phyloP scores from a whole-genome alignment of 2,113 vertebrate species.

The Saccopteryx leptura region DNA sequence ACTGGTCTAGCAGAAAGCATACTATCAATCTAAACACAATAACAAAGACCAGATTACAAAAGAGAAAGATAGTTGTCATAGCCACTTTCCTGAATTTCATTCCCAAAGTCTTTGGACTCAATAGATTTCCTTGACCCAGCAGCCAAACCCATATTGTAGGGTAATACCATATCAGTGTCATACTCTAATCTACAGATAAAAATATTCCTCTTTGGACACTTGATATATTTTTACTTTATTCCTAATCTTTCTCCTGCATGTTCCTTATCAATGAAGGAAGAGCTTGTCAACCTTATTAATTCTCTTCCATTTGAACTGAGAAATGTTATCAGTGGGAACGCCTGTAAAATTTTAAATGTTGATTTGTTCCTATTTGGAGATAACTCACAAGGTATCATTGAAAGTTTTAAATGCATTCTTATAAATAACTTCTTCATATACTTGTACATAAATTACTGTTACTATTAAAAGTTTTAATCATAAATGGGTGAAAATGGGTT shows the following conservation, averaged over 20 bases:
- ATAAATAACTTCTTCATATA: neutral
- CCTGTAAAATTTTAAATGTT: constrained; percentile 34
- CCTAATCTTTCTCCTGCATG: constrained; percentile 65
- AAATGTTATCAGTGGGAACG: constrained; percentile 46
- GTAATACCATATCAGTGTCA: constrained; percentile 44
- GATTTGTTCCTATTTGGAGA: neutral
- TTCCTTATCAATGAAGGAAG: constrained; percentile 65
- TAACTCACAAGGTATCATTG: neutral
- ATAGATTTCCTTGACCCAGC: constrained; percentile 40
- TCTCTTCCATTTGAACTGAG: constrained; percentile 48
- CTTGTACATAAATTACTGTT: neutral
- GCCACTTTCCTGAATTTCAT: constrained; percentile 64
- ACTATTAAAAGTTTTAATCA: neutral
- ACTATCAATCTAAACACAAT: constrained; percentile 74
- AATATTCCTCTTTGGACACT: constrained; percentile 68
- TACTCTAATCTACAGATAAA: constrained; percentile 77
- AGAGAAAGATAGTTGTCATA: constrained; percentile 72
- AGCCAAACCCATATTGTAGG: constrained; percentile 47
- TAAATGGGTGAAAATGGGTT: neutral
- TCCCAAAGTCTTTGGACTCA: constrained; percentile 47
- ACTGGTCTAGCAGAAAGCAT: constrained; percentile 67
- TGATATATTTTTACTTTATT: constrained; percentile 60
- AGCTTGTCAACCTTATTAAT: constrained; percentile 70
- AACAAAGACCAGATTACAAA: constrained; percentile 73
- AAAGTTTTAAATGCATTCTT: neutral